Evolutionary conservation across 2,888 invertebrate genomes (phyloP).

Genomic region (Ptycholaimellus sp.): DNA sequence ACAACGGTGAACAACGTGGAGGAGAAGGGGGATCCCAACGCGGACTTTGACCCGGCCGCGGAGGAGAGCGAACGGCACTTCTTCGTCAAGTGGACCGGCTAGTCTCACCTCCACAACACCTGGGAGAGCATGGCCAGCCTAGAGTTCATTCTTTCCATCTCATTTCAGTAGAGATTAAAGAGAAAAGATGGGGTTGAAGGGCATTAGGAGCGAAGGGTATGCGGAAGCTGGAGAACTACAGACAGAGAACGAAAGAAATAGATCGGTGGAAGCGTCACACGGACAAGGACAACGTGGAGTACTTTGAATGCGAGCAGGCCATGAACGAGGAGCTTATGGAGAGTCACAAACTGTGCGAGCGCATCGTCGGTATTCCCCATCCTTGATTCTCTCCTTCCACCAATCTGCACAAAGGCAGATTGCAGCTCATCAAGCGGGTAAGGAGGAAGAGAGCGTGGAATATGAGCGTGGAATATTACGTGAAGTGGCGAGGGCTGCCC

Average conservation of each 20-base stretch:
- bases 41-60: too few species aligned
- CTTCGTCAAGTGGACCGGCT: constrained; percentile 69
- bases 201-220: constrained; percentile 60
- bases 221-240: constrained; percentile 70
- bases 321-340: constrained; percentile 67
- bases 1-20: constrained; percentile 84
- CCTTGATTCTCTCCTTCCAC: too few species aligned
- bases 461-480: constrained; percentile 84
- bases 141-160: too few species aligned
- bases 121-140: constrained; percentile 80
- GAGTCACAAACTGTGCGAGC: constrained; percentile 47
- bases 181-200: too few species aligned
- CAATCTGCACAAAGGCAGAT: too few species aligned
- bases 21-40: constrained; percentile 65
- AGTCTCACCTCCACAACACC: constrained; percentile 96
- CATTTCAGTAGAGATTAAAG: too few species aligned
- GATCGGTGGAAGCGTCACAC: constrained; percentile 53
- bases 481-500: constrained; percentile 91
- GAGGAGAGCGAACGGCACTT: constrained; percentile 50
- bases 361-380: too few species aligned
- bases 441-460: too few species aligned
- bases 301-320: constrained; percentile 81
- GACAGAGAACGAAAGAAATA: constrained; percentile 59
- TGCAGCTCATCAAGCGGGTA: too few species aligned
- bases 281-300: constrained; percentile 85